Percentiles rank a stretch among this genome's conserved stretches.
Conservation (phyloP, 30 jellyfish, hydroid and myxozoan species). For the Aurelia coerulea region DNA sequence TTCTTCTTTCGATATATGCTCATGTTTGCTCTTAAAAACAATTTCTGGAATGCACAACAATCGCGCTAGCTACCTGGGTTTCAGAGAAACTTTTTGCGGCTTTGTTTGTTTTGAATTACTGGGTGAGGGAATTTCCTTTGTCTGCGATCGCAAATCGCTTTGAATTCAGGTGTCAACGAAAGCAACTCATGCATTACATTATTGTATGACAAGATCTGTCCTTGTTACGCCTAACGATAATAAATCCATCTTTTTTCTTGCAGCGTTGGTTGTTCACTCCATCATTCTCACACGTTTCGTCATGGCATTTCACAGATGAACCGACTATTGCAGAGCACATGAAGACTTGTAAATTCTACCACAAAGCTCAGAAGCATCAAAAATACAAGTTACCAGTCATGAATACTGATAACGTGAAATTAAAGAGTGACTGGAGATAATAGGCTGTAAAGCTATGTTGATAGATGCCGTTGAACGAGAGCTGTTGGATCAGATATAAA, state of each 20-base stretch:
- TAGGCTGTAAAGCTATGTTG: background rate
- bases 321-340: slow-evolving; percentile 80
- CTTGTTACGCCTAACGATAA: too few relatives aligned
- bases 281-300: slow-evolving; percentile 60
- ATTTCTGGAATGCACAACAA: too few relatives aligned
- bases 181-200: too few relatives aligned
- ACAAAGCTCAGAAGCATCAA: slow-evolving; percentile 22
- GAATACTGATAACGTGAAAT: background rate
- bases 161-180: too few relatives aligned
- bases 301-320: slow-evolving; percentile 80
- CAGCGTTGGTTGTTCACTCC: slow-evolving; percentile 86
- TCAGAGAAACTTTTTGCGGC: too few relatives aligned
- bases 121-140: too few relatives aligned
- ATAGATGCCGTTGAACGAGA: background rate
- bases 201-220: too few relatives aligned
- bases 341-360: slow-evolving; percentile 75
- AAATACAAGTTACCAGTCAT: slow-evolving; percentile 17
- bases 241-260: background rate
- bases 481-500: background rate
- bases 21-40: too few relatives aligned
- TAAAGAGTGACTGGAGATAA: slow-evolving; percentile 40
- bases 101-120: too few relatives aligned
- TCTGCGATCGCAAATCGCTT: too few relatives aligned
- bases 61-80: too few relatives aligned
- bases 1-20: too few relatives aligned